Percentiles rank a stretch among this genome's conserved stretches.
Evolutionary conservation across 2,113 vertebrate genomes (phyloP).

Genomic region (Eurypyga helias): DNA sequence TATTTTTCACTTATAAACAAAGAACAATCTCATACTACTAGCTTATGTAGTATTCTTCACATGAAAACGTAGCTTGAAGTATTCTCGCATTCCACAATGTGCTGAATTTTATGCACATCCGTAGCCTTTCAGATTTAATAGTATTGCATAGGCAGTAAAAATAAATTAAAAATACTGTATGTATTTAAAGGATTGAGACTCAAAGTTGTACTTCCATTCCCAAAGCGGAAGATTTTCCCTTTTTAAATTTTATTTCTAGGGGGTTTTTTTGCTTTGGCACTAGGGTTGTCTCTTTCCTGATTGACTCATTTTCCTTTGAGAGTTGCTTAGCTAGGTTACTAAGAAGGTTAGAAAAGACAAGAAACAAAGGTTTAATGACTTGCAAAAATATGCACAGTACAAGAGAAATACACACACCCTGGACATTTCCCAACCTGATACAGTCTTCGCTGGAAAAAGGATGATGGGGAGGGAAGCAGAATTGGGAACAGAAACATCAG

Average conservation of each 20-base stretch:
- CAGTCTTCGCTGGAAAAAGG: background rate
- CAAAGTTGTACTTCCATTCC: background rate
- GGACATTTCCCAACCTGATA: background rate
- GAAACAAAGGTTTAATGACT: slow-evolving; percentile 32
- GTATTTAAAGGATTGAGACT: background rate
- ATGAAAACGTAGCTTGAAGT: slow-evolving; percentile 2
- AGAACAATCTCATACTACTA: background rate
- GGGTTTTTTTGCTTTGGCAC: background rate
- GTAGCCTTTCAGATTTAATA: background rate
- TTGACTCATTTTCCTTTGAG: slow-evolving; percentile 24
- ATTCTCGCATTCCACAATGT: background rate
- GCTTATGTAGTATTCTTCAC: background rate
- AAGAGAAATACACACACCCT: background rate
- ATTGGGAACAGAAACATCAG: background rate
- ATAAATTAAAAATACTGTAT: background rate
- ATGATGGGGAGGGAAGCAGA: background rate
- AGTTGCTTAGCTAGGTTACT: slow-evolving; percentile 29
- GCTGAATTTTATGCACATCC: background rate
- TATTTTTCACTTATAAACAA: background rate
- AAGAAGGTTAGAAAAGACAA: slow-evolving; percentile 39
- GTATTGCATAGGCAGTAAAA: background rate
- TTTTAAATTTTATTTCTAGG: background rate
- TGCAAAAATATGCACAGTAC: slow-evolving; percentile 9
- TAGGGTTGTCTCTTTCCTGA: background rate
- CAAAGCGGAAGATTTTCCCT: background rate